These are phyloP conservation scores for Zosterops pallidus DNA, from an alignment of 2,113 vertebrate genomes.

Conservation along the genomic window DNA sequence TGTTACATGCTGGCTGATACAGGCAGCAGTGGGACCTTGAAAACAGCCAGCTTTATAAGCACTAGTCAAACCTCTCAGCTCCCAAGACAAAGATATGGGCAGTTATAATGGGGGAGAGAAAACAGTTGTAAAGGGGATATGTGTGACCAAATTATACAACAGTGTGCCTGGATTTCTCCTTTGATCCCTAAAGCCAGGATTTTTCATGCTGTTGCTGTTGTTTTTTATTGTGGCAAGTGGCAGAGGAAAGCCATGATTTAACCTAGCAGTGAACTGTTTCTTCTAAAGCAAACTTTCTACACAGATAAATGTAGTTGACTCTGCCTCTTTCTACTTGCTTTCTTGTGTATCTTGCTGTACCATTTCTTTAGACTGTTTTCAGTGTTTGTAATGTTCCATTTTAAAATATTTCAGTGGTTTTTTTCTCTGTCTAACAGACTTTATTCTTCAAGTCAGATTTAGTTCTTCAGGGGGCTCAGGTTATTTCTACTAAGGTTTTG, in stretches of 20 bases:
- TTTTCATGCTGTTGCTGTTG: neutral
- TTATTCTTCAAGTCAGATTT: neutral
- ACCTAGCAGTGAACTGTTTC: neutral
- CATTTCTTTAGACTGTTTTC: constrained; percentile 26
- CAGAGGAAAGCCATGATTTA: neutral
- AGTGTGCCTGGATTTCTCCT: neutral
- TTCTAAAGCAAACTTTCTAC: neutral
- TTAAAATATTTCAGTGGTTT: neutral
- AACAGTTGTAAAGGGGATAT: neutral
- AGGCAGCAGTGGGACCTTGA: neutral
- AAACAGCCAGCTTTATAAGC: neutral
- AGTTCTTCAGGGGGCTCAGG: neutral
- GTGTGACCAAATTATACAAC: neutral
- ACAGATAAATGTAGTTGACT: neutral
- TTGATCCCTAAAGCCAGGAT: neutral
- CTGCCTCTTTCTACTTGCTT: neutral
- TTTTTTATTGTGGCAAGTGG: neutral
- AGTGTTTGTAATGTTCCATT: neutral
- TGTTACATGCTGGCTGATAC: neutral
- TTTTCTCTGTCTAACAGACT: neutral
- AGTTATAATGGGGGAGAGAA: neutral
- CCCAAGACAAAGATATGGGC: neutral
- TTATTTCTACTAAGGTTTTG: neutral
- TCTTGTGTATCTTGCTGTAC: neutral
- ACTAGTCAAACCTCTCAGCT: constrained; percentile 14